Evolutionary conservation across 1,140 invertebrate genomes (phyloP).

Genomic region (Trachelipus rathkii): DNA sequence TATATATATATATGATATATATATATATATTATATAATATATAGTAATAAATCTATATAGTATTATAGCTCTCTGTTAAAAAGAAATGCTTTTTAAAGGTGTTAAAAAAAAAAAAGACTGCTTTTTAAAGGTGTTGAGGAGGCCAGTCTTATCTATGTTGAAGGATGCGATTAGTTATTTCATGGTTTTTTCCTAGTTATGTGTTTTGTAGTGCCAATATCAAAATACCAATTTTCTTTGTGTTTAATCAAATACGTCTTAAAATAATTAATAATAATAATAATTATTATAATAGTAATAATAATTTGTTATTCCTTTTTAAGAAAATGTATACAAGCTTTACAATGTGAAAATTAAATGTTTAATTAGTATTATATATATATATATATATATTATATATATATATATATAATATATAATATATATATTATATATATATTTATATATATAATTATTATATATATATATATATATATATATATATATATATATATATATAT

Average conservation of each 20-base stretch:
- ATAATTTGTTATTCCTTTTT: too few species aligned
- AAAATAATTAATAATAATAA: too few species aligned
- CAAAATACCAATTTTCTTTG: not conserved
- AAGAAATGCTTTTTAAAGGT: not conserved
- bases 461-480: slow-evolving; percentile 15
- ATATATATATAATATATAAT: slow-evolving; percentile 1
- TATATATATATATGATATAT: too few species aligned
- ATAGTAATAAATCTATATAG: too few species aligned
- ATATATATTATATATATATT: slow-evolving; percentile 7
- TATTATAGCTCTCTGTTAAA: too few species aligned
- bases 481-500: not conserved
- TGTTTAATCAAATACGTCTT: too few species aligned
- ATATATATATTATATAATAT: too few species aligned
- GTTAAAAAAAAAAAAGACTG: not conserved
- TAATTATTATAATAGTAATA: too few species aligned
- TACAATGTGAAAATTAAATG: too few species aligned
- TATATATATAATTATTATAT: slow-evolving; percentile 15
- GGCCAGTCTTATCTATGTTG: not conserved
- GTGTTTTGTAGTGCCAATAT: slow-evolving; percentile 12
- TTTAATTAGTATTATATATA: not conserved
- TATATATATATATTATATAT: slow-evolving; percentile 15
- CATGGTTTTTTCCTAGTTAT: slow-evolving; percentile 7
- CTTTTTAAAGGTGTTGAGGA: not conserved
- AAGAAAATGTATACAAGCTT: too few species aligned
- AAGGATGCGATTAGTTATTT: not conserved